Evolutionary conservation across 2,797 vertebrate genomes (phyloP).

Genomic region (Neopelma chrysocephalum): DNA sequence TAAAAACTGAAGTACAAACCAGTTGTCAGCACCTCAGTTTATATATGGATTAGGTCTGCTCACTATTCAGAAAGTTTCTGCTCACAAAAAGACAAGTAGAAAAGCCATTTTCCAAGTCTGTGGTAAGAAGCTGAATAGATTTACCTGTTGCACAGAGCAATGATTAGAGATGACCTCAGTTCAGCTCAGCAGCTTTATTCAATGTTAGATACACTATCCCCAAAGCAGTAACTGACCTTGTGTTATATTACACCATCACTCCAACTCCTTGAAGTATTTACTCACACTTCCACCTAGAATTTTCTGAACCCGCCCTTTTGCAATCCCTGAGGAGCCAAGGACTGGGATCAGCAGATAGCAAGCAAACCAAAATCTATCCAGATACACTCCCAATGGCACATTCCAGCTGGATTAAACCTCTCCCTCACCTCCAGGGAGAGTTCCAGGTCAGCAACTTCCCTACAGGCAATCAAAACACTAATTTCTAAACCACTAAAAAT

Average conservation of each 20-base stretch:
- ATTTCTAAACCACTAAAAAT: neutral
- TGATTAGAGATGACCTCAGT: rapidly evolving
- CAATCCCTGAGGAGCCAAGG: conserved; percentile 2
- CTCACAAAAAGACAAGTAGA: neutral
- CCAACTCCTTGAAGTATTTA: neutral
- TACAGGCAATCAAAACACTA: neutral
- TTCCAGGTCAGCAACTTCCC: neutral
- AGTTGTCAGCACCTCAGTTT: neutral
- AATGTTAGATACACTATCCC: neutral
- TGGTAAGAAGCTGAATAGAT: neutral
- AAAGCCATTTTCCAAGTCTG: neutral
- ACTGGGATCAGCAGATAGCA: neutral
- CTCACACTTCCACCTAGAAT: neutral
- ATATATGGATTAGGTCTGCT: neutral
- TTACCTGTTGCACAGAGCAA: neutral
- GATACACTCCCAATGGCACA: neutral
- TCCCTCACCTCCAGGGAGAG: neutral
- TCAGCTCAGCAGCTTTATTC: neutral
- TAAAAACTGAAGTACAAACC: neutral
- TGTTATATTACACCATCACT: neutral
- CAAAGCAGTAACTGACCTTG: neutral
- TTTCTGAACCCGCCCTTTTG: neutral
- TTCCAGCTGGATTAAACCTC: conserved; percentile 42
- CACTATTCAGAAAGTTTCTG: neutral
- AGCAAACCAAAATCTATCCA: conserved; percentile 3